Base-by-base conservation (phyloP, 2,113 vertebrate species). In the human region DNA sequence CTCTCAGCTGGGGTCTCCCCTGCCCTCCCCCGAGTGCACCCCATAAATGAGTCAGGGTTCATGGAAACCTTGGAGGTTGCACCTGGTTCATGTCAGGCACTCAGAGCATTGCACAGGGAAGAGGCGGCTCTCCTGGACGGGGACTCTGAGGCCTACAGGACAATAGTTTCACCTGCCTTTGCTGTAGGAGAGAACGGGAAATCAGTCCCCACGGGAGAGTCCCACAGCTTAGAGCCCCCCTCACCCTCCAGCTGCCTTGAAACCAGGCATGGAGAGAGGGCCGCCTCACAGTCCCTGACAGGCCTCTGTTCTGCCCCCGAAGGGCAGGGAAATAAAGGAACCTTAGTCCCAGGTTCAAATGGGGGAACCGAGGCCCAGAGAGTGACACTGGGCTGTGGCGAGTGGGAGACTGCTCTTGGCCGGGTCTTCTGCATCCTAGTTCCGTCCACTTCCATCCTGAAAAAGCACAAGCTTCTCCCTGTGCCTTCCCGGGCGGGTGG, bases 211-310 rank as follows among this genome's bases (percentile, higher is more conserved):
- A 30, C 2, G 12, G 25, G 43, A 22, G 35, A 27, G 1, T 48
- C 38, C 59, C 5, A 3, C 0, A 23, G 27, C 68, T 43, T n/a
- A 1, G 40, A 30, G 61, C 12, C 27, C 0, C 32, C 40, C 38
- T 61, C 9, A 10, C 25, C 23, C 11, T 4, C 73, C 7, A 11
- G 35, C 52, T 75, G 27, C 61, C 61, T 25, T 20, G 73, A 80
- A 81, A 32, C 38, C 30, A 20, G 50, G 70, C 64, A 2, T 1
- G 0, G 35, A 35, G 25, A 12, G 59, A 61, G 40, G 25, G 30
- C 2, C 12, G 6, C 14, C 16, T 43, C 55, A 3, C 20, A 6
- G 14, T 43, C 30, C 45, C 68, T 64, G 25, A 1, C 6, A 5
- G 38, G n/a, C 30, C 66, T n/a, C 66, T 68, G 32, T n/a, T 68